Percentiles rank a stretch among this genome's conserved stretches.
These are phyloP conservation scores for Rhopalosiphum nymphaeae DNA, from an alignment of 2,888 invertebrate species.

Conservation along the genomic window DNA sequence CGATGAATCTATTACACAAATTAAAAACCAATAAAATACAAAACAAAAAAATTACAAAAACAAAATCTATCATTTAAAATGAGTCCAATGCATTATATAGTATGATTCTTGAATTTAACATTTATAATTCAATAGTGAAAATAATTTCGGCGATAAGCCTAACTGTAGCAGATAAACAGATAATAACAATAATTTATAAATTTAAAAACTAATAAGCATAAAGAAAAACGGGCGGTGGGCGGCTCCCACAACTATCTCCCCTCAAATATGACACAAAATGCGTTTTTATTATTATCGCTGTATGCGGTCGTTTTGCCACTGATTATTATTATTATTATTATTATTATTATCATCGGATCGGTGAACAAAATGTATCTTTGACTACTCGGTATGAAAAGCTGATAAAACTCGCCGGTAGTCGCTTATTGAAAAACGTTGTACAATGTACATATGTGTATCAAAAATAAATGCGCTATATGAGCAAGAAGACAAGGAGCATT, in stretches of 20 bases:
- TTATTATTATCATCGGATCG: not conserved
- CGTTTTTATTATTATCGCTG: not conserved
- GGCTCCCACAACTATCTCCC: not conserved
- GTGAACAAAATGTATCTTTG: not conserved
- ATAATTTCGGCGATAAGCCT: not conserved
- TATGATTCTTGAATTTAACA: not conserved
- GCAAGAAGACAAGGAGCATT: slow-evolving; percentile 12
- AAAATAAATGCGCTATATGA: not conserved
- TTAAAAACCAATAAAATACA: too few species aligned
- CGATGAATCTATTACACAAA: too few species aligned
- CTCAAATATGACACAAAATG: not conserved
- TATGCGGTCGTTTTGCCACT: not conserved
- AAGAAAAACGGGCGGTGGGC: not conserved
- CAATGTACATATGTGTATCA: not conserved
- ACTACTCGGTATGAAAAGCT: not conserved
- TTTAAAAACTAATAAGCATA: slow-evolving; percentile 9
- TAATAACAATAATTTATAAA: slow-evolving; percentile 9
- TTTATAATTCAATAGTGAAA: not conserved
- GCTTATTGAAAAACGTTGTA: not conserved
- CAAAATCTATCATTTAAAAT: not conserved
- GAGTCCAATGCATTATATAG: not conserved
- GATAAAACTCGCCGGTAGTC: not conserved
- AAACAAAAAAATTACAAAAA: too few species aligned
- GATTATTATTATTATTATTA: slow-evolving; percentile 9
- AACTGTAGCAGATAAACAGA: slow-evolving; percentile 1